These are phyloP conservation scores for Pyrgilauda ruficollis DNA, from an alignment of 2,113 vertebrate species.

Conservation along the genomic window DNA sequence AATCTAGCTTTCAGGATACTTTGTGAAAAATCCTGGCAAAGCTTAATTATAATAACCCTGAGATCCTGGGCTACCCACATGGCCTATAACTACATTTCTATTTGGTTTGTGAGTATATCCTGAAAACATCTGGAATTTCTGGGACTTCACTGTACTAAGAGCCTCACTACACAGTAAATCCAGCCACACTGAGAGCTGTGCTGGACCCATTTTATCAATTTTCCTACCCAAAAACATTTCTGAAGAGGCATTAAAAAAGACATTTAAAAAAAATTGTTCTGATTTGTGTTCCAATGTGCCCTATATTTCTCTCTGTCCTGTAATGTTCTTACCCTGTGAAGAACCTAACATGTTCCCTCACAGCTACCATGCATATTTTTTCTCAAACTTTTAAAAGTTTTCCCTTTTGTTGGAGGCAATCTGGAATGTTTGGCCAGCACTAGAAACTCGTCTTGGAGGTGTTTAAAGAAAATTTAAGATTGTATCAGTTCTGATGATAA, in stretches of 20 bases:
- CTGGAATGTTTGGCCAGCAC: not conserved
- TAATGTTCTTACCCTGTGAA: not conserved
- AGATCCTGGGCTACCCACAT: not conserved
- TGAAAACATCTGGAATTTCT: not conserved
- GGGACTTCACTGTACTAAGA: not conserved
- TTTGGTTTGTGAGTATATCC: not conserved
- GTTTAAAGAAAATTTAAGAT: not conserved
- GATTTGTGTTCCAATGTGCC: not conserved
- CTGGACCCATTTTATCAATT: not conserved
- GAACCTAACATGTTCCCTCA: not conserved
- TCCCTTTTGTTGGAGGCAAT: not conserved
- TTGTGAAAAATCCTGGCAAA: not conserved
- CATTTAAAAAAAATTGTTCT: not conserved
- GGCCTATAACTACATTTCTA: not conserved
- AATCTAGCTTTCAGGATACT: not conserved
- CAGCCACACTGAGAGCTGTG: not conserved
- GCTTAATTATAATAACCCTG: not conserved
- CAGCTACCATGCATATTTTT: not conserved
- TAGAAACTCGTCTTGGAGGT: not conserved
- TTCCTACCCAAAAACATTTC: not conserved
- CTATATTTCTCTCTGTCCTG: not conserved
- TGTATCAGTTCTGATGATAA: not conserved
- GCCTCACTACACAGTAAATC: not conserved
- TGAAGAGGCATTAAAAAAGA: not conserved
- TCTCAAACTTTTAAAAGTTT: not conserved